phyloP scores from a whole-genome alignment of 2,888 invertebrate species.

The Caenorhabditis virilis region DNA sequence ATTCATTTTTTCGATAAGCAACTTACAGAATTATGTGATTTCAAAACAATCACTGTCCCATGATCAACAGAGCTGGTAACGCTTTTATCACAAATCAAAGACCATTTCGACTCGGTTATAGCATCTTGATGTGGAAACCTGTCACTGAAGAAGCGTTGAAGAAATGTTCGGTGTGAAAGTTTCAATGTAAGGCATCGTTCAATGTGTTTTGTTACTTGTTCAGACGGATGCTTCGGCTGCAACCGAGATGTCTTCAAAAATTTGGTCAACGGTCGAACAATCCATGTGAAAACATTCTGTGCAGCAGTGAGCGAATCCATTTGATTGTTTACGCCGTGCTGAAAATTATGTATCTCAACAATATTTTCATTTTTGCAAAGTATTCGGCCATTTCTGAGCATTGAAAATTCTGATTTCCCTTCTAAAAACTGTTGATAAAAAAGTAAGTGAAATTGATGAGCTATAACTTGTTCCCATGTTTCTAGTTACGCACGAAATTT shows the following conservation, averaged over 20 bases:
- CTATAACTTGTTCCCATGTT: no score
- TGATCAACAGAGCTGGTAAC: constrained; percentile 84
- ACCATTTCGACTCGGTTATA: constrained; percentile 82
- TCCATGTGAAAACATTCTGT: constrained; percentile 93
- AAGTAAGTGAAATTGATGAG: no score
- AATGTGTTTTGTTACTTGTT: constrained; percentile 71
- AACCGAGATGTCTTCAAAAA: constrained; percentile 91
- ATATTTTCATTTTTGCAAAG: no score
- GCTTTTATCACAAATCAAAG: constrained; percentile 41
- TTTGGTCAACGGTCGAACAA: constrained; percentile 93
- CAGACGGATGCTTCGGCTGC: constrained; percentile 92
- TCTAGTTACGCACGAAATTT: no score
- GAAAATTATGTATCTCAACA: no score
- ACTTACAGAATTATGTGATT: constrained; percentile 70
- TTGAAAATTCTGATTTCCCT: no score
- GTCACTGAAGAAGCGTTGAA: constrained; percentile 83
- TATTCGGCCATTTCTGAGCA: no score
- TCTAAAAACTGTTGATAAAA: no score
- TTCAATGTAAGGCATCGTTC: constrained; percentile 85
- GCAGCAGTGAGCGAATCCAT: constrained; percentile 95
- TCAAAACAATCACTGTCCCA: constrained; percentile 85
- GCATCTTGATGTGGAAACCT: constrained; percentile 45
- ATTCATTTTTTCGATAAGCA: constrained; percentile 4
- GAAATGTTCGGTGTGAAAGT: constrained; percentile 89
- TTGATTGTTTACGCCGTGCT: constrained; percentile 76